These are phyloP conservation scores for Pangasius mekongensis DNA, from an alignment of 2,797 vertebrate species.

Conservation along the genomic window DNA sequence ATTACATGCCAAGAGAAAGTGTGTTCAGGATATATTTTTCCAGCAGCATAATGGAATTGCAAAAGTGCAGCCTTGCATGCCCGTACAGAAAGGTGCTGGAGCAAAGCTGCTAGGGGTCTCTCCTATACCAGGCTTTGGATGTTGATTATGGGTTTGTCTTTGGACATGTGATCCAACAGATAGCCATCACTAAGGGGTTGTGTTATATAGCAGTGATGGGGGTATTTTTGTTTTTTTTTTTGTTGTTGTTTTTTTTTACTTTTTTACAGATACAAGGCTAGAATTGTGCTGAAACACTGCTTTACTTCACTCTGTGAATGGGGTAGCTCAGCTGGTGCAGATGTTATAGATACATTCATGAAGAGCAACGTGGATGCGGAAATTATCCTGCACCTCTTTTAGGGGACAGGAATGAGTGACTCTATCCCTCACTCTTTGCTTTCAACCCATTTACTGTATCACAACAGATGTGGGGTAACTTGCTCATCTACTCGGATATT, in stretches of 20 bases:
- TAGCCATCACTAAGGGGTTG: constrained; percentile 60
- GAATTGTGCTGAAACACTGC: constrained; percentile 67
- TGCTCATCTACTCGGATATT: constrained; percentile 67
- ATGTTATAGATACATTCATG: constrained; percentile 83
- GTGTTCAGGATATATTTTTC: constrained; percentile 76
- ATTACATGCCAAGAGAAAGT: constrained; percentile 78
- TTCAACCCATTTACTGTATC: constrained; percentile 67
- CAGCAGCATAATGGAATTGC: constrained; percentile 83
- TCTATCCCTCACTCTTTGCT: constrained; percentile 64
- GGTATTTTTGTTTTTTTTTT: constrained; percentile 17
- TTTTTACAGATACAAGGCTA: constrained; percentile 62
- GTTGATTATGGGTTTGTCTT: constrained; percentile 73
- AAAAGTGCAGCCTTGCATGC: constrained; percentile 81
- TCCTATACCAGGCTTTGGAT: constrained; percentile 74
- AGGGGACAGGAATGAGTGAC: constrained; percentile 68
- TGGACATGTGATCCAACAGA: constrained; percentile 70
- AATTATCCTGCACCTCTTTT: constrained; percentile 70
- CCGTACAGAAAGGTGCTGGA: constrained; percentile 76
- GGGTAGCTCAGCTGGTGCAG: constrained; percentile 77
- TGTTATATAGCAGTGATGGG: constrained; percentile 26
- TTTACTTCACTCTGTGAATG: constrained; percentile 73
- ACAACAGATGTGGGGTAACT: constrained; percentile 67
- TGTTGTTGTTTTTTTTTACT: neutral
- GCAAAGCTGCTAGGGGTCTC: constrained; percentile 71
- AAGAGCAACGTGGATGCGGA: constrained; percentile 77